phyloP scores from a whole-genome alignment of 2,797 vertebrate genomes.

The Pseudomugil gertrudae region DNA sequence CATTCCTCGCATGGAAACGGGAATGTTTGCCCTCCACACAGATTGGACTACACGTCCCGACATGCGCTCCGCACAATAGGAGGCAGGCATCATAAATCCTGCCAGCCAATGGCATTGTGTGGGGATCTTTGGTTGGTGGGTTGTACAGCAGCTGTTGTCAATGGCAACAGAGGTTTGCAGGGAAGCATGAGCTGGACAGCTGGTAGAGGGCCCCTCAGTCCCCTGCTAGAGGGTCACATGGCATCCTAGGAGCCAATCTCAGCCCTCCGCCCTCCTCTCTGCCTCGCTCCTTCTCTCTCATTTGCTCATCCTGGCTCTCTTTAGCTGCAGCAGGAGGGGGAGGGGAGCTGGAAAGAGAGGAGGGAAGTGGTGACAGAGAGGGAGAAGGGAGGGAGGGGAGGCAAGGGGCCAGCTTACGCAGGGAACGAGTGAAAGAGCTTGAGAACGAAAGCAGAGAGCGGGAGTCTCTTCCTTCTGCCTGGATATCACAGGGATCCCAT shows the following conservation, averaged over 20 bases:
- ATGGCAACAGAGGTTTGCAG: conserved; percentile 82
- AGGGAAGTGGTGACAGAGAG: conserved; percentile 54
- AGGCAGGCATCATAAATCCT: conserved; percentile 53
- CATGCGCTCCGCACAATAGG: conserved; percentile 62
- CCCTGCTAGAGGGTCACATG: conserved; percentile 72
- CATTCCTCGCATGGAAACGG: conserved; percentile 44
- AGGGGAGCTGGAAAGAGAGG: conserved; percentile 66
- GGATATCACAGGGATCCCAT: conserved; percentile 48
- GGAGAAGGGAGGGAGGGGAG: conserved; percentile 50
- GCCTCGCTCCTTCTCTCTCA: conserved; percentile 52
- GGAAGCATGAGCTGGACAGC: conserved; percentile 82
- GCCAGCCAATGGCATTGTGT: conserved; percentile 73
- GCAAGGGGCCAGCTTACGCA: conserved; percentile 57
- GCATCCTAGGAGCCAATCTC: conserved; percentile 68
- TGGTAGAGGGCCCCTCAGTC: conserved; percentile 74
- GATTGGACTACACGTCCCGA: conserved; percentile 77
- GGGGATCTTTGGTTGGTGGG: conserved; percentile 65
- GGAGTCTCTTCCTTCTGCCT: conserved; percentile 61
- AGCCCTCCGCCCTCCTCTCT: conserved; percentile 41
- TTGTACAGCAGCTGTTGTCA: conserved; percentile 80
- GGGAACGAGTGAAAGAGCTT: conserved; percentile 62
- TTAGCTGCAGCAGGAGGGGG: conserved; percentile 67
- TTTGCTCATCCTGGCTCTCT: conserved; percentile 47
- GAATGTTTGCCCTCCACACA: conserved; percentile 34
- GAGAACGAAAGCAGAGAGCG: conserved; percentile 62